Conservation (phyloP, 2,888 invertebrate species). For the Chrysodeixis includens region DNA sequence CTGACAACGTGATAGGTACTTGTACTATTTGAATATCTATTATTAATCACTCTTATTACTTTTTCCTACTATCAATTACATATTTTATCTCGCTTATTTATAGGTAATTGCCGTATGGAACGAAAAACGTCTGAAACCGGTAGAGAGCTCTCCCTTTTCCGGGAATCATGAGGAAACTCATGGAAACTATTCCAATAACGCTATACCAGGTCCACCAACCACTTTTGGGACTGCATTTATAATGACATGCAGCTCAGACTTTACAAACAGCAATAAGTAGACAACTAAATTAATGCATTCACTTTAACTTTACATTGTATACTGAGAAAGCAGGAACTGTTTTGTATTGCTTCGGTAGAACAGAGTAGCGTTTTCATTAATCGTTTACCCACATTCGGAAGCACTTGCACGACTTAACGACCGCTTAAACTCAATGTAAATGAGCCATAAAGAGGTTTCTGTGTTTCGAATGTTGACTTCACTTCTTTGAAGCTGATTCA, state of each 20-base stretch:
- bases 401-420: slow-evolving; percentile 20
- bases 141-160: not conserved
- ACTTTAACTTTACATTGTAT: slow-evolving; percentile 14
- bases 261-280: slow-evolving; percentile 1
- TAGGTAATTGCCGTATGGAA: too few relatives aligned
- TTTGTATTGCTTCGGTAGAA: slow-evolving; percentile 41
- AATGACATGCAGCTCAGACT: not conserved
- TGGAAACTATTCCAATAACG: not conserved
- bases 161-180: not conserved
- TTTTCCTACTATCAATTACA: too few relatives aligned
- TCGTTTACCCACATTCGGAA: slow-evolving; percentile 38
- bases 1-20: too few relatives aligned
- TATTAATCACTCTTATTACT: too few relatives aligned
- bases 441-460: slow-evolving; percentile 23
- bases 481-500: slow-evolving; percentile 7
- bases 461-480: slow-evolving; percentile 14
- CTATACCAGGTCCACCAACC: not conserved
- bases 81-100: too few relatives aligned
- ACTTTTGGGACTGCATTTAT: not conserved
- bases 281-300: slow-evolving; percentile 12
- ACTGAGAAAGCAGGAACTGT: slow-evolving; percentile 31
- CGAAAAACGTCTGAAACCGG: not conserved
- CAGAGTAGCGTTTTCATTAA: slow-evolving; percentile 52
- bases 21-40: too few relatives aligned
- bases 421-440: slow-evolving; percentile 23